Conservation (phyloP, 2,888 invertebrate species). For the Lysandra coridon region DNA sequence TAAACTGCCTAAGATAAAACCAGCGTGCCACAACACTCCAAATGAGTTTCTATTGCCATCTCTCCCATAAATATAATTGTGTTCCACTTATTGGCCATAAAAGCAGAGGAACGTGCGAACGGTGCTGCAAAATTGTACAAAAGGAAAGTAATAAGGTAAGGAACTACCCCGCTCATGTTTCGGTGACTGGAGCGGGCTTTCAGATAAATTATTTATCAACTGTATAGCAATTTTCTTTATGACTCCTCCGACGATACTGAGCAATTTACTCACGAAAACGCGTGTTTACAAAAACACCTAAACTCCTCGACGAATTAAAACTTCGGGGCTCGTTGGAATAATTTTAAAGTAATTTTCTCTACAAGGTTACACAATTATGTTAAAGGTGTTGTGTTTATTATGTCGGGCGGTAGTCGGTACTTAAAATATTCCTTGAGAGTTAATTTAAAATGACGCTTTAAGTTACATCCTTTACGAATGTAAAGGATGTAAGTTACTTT, state of each 20-base stretch:
- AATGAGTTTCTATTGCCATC: slow-evolving; percentile 78
- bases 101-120: slow-evolving; percentile 78
- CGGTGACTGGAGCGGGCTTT: slow-evolving; percentile 79
- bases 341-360: slow-evolving; percentile 4
- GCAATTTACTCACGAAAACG: slow-evolving; percentile 79
- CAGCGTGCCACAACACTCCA: slow-evolving; percentile 44
- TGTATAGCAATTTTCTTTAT: slow-evolving; percentile 81
- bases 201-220: slow-evolving; percentile 81
- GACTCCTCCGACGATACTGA: slow-evolving; percentile 79
- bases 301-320: slow-evolving; percentile 64
- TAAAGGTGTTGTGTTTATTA: neutral
- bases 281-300: slow-evolving; percentile 77
- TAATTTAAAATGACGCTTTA: neutral
- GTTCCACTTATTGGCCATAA: slow-evolving; percentile 81
- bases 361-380: neutral
- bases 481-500: too few relatives aligned
- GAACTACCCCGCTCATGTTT: slow-evolving; percentile 69
- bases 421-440: neutral
- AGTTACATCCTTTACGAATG: too few relatives aligned
- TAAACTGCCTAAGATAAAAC: neutral
- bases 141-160: slow-evolving; percentile 77
- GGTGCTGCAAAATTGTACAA: slow-evolving; percentile 80
- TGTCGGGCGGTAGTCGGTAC: neutral
- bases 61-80: slow-evolving; percentile 79
- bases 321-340: neutral